These are phyloP conservation scores for Drosophila orena DNA, from an alignment of 1,140 invertebrate species.

Conservation along the genomic window DNA sequence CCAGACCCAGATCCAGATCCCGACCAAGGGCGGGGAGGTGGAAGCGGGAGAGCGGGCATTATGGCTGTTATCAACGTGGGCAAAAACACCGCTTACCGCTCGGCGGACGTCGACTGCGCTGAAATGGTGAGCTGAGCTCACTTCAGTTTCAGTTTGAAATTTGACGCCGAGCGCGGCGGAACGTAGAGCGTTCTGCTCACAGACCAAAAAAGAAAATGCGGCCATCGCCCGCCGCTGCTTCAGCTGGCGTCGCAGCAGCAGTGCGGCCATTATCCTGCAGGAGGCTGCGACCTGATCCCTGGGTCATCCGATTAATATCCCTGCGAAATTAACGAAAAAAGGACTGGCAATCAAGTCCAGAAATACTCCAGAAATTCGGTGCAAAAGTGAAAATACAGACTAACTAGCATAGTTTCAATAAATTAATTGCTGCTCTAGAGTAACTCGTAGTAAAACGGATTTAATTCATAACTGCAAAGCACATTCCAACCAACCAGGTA, in stretches of 20 bases:
- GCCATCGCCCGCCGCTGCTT: conserved; percentile 44
- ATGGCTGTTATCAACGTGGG: conserved; percentile 80
- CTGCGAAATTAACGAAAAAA: conserved; percentile 20
- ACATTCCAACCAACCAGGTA: conserved; percentile 17
- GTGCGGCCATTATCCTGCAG: conserved; percentile 54
- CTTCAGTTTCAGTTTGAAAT: conserved; percentile 75
- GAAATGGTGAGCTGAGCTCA: conserved; percentile 56
- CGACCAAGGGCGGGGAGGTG: conserved; percentile 4
- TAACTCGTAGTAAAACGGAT: background rate
- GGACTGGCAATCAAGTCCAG: background rate
- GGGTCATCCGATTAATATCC: conserved; percentile 13
- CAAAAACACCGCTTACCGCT: conserved; percentile 60
- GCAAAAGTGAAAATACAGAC: conserved; percentile 14
- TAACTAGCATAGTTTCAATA: background rate
- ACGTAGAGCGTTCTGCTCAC: conserved; percentile 45
- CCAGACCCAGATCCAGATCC: conserved; percentile 32
- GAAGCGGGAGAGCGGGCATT: conserved; percentile 36
- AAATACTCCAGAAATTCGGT: conserved; percentile 10
- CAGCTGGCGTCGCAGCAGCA: conserved; percentile 35
- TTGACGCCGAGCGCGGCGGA: conserved; percentile 78
- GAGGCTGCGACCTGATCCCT: conserved; percentile 38
- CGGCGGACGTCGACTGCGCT: conserved; percentile 19
- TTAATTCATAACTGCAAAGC: background rate
- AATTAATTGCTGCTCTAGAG: background rate
- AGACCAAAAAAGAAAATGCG: conserved; percentile 31